A percentile compares a stretch with the other conserved stretches of the same genome.
Evolutionary conservation across 2,797 vertebrate species (phyloP).

Genomic region (Nannoperca obscura): DNA sequence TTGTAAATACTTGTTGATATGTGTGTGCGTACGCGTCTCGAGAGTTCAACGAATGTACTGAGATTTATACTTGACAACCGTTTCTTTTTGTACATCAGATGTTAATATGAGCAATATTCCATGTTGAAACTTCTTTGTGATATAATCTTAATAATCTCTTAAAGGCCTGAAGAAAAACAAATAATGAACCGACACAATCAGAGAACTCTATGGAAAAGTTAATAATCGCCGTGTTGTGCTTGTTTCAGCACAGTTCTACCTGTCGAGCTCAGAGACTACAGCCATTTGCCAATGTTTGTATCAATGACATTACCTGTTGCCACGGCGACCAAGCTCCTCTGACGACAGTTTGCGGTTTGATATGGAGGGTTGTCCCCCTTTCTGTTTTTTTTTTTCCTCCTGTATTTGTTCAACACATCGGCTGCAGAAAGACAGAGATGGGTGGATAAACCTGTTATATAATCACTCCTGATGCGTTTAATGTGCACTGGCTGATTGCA

Average conservation of each 20-base stretch:
- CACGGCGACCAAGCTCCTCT: constrained; percentile 34
- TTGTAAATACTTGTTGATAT: constrained; percentile 75
- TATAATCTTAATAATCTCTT: constrained; percentile 14
- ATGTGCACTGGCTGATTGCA: background rate
- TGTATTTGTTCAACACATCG: constrained; percentile 50
- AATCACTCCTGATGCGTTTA: background rate
- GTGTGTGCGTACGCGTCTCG: constrained; percentile 49
- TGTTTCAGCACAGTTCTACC: constrained; percentile 60
- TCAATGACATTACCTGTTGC: constrained; percentile 51
- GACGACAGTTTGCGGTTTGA: constrained; percentile 43
- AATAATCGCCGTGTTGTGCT: constrained; percentile 37
- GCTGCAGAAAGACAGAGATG: background rate
- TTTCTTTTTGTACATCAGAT: constrained; percentile 35
- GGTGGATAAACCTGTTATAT: constrained; percentile 19
- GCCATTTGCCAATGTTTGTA: constrained; percentile 71
- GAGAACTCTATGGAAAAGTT: constrained; percentile 60
- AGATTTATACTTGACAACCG: constrained; percentile 76
- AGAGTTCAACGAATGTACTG: constrained; percentile 78
- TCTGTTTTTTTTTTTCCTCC: background rate
- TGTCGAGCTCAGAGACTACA: constrained; percentile 30
- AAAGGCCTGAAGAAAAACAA: background rate
- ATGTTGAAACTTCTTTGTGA: constrained; percentile 30
- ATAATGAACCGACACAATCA: constrained; percentile 27
- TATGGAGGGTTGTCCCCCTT: background rate
- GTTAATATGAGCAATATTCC: constrained; percentile 38